phyloP scores from a whole-genome alignment of 2,797 vertebrate genomes.

The Molossus alvarezi region DNA sequence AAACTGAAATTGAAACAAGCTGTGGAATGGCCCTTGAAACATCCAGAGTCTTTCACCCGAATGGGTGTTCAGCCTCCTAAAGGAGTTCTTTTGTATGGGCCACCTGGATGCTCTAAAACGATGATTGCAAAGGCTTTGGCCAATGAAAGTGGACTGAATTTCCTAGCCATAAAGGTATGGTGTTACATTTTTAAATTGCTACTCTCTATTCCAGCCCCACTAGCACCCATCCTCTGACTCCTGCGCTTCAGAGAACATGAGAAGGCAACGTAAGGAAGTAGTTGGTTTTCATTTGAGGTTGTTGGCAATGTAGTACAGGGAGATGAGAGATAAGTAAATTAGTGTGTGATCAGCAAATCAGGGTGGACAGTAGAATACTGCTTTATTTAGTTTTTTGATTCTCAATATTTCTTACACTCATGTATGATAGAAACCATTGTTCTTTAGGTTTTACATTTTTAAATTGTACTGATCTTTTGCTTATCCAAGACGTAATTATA shows the following conservation, averaged over 20 bases:
- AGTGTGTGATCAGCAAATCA: not conserved
- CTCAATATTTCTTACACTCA: not conserved
- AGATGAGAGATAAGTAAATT: not conserved
- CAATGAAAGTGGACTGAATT: constrained; percentile 97
- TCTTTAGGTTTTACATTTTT: constrained; percentile 44
- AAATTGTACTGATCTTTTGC: constrained; percentile 53
- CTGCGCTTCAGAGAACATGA: not conserved
- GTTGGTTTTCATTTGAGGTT: not conserved
- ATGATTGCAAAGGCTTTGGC: constrained; percentile 99
- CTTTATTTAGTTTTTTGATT: not conserved
- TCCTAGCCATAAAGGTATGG: constrained; percentile 96
- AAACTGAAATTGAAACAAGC: constrained; percentile 98
- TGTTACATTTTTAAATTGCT: not conserved
- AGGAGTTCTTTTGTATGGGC: constrained; percentile 97
- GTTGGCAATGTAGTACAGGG: not conserved
- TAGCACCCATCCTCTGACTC: accelerated
- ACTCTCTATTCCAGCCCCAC: constrained; percentile 10
- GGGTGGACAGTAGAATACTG: not conserved
- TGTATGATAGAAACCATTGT: not conserved
- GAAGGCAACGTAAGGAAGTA: not conserved
- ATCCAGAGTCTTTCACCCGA: constrained; percentile 95
- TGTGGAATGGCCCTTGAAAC: constrained; percentile 97
- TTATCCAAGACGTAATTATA: constrained; percentile 32
- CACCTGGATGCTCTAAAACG: constrained; percentile 99
- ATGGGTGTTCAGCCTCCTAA: constrained; percentile 97